These are phyloP conservation scores for Trachelus troglodyta DNA, from an alignment of 2,888 invertebrate genomes.

Conservation along the genomic window DNA sequence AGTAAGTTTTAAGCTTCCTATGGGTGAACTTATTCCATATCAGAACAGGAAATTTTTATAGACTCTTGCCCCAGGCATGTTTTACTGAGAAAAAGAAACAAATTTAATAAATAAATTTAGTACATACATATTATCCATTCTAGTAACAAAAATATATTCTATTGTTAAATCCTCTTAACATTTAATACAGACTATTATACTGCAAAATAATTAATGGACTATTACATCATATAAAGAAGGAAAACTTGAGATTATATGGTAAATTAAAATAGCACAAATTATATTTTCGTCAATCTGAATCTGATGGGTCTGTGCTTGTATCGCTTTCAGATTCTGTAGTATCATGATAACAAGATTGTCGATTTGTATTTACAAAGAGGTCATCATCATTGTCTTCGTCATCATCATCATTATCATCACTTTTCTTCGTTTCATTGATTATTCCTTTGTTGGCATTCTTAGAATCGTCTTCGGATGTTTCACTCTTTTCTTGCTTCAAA, in stretches of 20 bases:
- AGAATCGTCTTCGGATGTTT: slow-evolving; percentile 9
- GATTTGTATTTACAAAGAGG: slow-evolving; percentile 74
- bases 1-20: background rate
- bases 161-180: background rate
- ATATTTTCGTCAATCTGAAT: slow-evolving; percentile 36
- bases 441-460: background rate
- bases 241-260: background rate
- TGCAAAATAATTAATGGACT: background rate
- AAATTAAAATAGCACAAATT: background rate
- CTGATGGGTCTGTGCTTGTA: slow-evolving; percentile 44
- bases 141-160: background rate
- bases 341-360: slow-evolving; percentile 52
- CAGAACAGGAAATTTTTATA: background rate
- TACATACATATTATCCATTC: background rate
- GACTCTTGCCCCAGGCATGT: background rate
- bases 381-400: slow-evolving; percentile 63
- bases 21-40: background rate
- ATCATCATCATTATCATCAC: slow-evolving; percentile 40
- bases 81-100: background rate
- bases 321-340: slow-evolving; percentile 30
- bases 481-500: slow-evolving; percentile 22
- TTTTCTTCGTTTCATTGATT: slow-evolving; percentile 3
- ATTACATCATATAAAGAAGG: background rate
- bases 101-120: background rate
- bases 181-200: background rate